Base-by-base conservation (phyloP, 2,113 vertebrate species). In the Campylorhamphus procurvoides region DNA sequence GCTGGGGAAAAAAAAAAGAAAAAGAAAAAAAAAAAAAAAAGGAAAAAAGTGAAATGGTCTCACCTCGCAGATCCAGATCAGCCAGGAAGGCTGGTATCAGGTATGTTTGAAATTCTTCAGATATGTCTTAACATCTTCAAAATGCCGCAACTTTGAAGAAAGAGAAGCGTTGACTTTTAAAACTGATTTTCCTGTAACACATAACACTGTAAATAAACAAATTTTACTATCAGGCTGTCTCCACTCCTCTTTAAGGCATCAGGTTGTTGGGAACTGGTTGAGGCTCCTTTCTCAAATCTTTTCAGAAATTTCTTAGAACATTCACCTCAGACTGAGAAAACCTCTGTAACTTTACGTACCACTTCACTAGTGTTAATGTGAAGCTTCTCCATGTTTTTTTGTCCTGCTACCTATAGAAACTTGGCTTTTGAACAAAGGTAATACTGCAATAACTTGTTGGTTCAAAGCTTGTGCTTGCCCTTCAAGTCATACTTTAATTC, bases 181-280 rank as follows among this genome's bases (percentile, higher is more conserved):
- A 97, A 96, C 71, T 73, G 66, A 96, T 96, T 94, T 97, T 97
- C 89, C 93, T 97, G 93, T 96, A 96, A 95, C 35, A 90, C 14
- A 1, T 96, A 96, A 88, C 92, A 89, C 52, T 97, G 80, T 97
- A 95, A 93, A 97, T 97, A 97, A 97, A 97, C 12, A 77, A 52
- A 58, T 96, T 97, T 95, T 97, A 95, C 82, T 96, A 90, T 93
- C 60, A 75, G 28, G 5, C 15, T 86, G 60, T 59, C 75, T 94
- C 80, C 7, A 20, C 24, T 87, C 29, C 12, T 83, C 35, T 87
- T 93, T 79, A 80, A 53, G 13, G 35, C 13, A 47, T 39, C 49
- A 78, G 10, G 47, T 16, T 72, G 18, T 64, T 31, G 35, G 27
- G 20, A 85, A 40, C 35, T 24, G 17, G 12, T 39, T 24, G 24